Evolutionary conservation across 1,140 invertebrate species (phyloP).

Genomic region (Brachionus manjavacas): DNA sequence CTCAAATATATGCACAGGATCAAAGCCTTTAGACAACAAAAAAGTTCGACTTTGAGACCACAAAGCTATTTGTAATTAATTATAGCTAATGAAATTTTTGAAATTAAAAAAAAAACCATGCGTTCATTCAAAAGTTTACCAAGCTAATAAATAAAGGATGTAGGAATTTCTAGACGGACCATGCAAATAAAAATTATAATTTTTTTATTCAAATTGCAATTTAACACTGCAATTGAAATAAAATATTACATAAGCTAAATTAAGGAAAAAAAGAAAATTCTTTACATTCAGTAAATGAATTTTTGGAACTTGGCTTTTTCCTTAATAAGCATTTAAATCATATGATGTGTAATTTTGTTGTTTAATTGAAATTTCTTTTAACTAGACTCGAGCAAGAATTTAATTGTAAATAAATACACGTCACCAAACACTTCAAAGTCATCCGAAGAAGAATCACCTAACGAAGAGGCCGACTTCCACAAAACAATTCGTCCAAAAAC

Average conservation of each 20-base stretch:
- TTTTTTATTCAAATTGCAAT: not conserved
- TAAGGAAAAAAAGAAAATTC: not conserved
- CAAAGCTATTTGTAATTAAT: not conserved
- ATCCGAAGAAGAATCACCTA: not conserved
- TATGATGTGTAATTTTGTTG: not conserved
- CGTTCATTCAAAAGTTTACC: not conserved
- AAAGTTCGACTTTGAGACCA: too few species aligned
- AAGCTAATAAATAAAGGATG: not conserved
- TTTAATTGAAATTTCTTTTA: not conserved
- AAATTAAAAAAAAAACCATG: not conserved
- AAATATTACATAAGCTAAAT: not conserved
- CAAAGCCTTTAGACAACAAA: not conserved
- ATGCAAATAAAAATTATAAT: not conserved
- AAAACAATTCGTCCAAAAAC: not conserved
- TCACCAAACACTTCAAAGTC: constrained; percentile 8
- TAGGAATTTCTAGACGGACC: not conserved
- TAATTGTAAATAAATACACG: constrained; percentile 8
- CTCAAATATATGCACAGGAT: not conserved
- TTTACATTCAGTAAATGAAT: not conserved
- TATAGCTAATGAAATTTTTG: not conserved
- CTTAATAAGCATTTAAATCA: not conserved
- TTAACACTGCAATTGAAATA: not conserved
- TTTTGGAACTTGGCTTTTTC: not conserved
- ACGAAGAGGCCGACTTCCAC: not conserved
- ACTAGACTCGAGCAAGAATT: constrained; percentile 1